Conservation (phyloP, 2,797 vertebrate species). For the Crocidura indochinensis region DNA sequence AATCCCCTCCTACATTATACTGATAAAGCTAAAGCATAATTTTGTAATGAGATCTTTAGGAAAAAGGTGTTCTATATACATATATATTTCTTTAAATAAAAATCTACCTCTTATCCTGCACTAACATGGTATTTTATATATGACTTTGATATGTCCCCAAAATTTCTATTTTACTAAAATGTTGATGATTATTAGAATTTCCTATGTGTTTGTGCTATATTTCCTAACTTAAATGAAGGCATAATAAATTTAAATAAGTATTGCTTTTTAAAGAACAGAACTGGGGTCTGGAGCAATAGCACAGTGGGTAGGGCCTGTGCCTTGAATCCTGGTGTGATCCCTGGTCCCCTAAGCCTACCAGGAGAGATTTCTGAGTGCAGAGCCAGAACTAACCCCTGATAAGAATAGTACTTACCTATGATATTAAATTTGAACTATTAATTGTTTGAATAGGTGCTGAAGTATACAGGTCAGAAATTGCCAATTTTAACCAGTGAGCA, state of each 20-base stretch:
- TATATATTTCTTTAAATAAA: background rate
- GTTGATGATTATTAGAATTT: no score
- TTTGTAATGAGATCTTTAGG: constrained; percentile 20
- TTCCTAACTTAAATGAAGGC: constrained; percentile 21
- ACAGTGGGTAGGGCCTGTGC: no score
- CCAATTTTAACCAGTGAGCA: background rate
- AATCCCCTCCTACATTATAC: constrained; percentile 62
- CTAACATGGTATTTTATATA: constrained; percentile 6
- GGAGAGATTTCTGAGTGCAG: no score
- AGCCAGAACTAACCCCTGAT: no score
- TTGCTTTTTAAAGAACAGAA: background rate
- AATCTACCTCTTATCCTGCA: background rate
- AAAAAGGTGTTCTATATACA: background rate
- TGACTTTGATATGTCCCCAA: background rate
- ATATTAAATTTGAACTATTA: background rate
- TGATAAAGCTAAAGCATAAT: constrained; percentile 2
- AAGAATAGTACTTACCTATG: no score
- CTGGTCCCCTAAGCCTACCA: no score
- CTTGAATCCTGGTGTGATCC: no score
- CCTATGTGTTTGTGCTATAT: background rate
- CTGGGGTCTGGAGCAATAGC: no score
- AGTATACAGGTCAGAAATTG: background rate
- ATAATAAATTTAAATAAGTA: background rate
- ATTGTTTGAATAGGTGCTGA: background rate
- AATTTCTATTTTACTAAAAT: background rate